Base-by-base conservation (phyloP, 2,113 vertebrate genomes). In the Colius striatus region DNA sequence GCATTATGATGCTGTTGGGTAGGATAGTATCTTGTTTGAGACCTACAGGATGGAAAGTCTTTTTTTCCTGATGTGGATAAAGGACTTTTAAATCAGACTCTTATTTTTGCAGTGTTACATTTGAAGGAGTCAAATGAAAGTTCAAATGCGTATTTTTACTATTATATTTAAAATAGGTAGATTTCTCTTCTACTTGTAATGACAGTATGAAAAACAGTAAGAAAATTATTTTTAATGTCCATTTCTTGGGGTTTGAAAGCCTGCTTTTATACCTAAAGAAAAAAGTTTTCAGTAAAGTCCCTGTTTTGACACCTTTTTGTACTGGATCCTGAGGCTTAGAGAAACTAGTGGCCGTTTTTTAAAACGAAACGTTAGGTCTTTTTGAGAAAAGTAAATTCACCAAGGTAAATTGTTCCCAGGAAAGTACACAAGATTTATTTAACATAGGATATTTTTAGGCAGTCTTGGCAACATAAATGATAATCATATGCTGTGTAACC, bases 1-100 rank as follows among this genome's bases (percentile, higher is more conserved):
- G 13, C 19, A 34, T 51, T 53, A 23, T 30, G 20, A 20, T 2
- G 65, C 38, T 71, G 18, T 36, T 0, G 0, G 11, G 10, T 58
- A 29, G 25, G 10, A 16, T 25, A 68, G 13, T 25, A 23, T 26
- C 30, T 34, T 65, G 17, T 61, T 58, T 77, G 26, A 84, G 15
- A 66, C 12, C 10, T 58, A 55, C 58, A 72, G 73, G 4, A 13
- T 60, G 25, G 19, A 17, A 67, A 34, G 25, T 45, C n/a, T 50
- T 38, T 62, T 71, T 74, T 17, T 48, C 5, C 19, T 72, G 10
- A 38, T 66, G 1, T 53, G 34, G 75, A 47, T n/a, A 71, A 62
- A 61, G 7, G 15, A 4, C 25, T 66, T 78, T 47, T 88, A 5
- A 30, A 74, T 13, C 12, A 11, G 2, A 16, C 18, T 89, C 4